Base-by-base conservation (phyloP, 2,888 invertebrate species). In the Harmothoe impar region DNA sequence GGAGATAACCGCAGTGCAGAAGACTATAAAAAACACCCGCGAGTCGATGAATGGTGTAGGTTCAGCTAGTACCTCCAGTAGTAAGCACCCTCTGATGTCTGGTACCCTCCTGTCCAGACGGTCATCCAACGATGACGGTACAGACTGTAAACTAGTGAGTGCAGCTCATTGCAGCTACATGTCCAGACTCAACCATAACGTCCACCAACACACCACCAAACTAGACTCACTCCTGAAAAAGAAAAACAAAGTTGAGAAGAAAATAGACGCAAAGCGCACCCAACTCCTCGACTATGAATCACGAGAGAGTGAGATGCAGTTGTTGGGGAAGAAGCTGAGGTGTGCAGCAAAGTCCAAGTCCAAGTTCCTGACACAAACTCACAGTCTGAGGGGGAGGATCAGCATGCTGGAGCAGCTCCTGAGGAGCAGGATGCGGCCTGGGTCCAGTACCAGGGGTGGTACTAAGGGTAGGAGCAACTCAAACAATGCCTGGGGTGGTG, bases 1-100 rank as follows among this genome's bases (percentile, higher is more conserved):
- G 89, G 91, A 90, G 29, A 81, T 84, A 15, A 72, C 56, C 0
- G 89, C 91, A 23, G 31, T 90, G 0, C 20, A 91, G 85, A 52
- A 81, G n/a, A 43, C 88, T 15, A 56, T 91, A 0, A 25, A 90
- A 25, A 90, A 84, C 52, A 88, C 88, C 33, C 17, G 56, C 17
- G 84, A 78, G 25, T 33, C 43, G 12, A 25, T 91, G 35, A 29
- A 89, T 25, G 90, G 88, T 15, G 12, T 90, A 1, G 43, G 25
- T 51, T 72, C 77, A 20, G 88, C 77, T 0, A 81, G 81, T 81
- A 20, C 15, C 20, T 1, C n/a, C 10, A 31, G 25, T 25, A 43
- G 31, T 17, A 68, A 43, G 0, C 77, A 33, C n/a, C 25, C 35
- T 0, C 5, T 43, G 1, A 35, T 43, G 0, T 81, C 81, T 5